Conservation (phyloP, 2,888 invertebrate species). For the Hemithea aestivaria region DNA sequence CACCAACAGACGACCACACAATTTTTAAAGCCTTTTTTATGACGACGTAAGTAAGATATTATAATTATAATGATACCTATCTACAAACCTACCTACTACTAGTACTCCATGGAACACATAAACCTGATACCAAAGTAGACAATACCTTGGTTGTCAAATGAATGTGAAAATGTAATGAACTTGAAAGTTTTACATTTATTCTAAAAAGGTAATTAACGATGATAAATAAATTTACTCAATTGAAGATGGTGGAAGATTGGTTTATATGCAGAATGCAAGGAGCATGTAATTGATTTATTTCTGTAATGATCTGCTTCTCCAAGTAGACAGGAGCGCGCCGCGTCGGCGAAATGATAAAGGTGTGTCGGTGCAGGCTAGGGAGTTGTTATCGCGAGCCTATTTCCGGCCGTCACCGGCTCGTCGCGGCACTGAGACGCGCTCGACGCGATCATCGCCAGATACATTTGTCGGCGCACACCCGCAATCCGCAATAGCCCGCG, state of each 20-base stretch:
- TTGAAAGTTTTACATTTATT: too few relatives aligned
- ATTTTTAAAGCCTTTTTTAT: constrained; percentile 7
- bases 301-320: constrained; percentile 72
- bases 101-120: too few relatives aligned
- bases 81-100: too few relatives aligned
- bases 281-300: constrained; percentile 66
- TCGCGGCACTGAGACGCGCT: constrained; percentile 44
- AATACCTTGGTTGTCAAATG: too few relatives aligned
- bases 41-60: not conserved
- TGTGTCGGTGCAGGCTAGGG: constrained; percentile 60
- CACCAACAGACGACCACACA: constrained; percentile 18
- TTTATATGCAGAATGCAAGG: constrained; percentile 28
- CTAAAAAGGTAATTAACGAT: too few relatives aligned
- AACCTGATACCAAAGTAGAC: too few relatives aligned
- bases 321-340: constrained; percentile 35
- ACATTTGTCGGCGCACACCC: constrained; percentile 71
- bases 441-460: constrained; percentile 70
- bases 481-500: constrained; percentile 40
- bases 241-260: too few relatives aligned
- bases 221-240: too few relatives aligned
- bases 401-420: constrained; percentile 70
- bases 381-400: constrained; percentile 73
- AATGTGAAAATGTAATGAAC: too few relatives aligned
- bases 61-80: too few relatives aligned
- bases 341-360: constrained; percentile 64